These are phyloP conservation scores for Nycticorax nycticorax DNA, from an alignment of 2,113 vertebrate genomes.

Conservation along the genomic window DNA sequence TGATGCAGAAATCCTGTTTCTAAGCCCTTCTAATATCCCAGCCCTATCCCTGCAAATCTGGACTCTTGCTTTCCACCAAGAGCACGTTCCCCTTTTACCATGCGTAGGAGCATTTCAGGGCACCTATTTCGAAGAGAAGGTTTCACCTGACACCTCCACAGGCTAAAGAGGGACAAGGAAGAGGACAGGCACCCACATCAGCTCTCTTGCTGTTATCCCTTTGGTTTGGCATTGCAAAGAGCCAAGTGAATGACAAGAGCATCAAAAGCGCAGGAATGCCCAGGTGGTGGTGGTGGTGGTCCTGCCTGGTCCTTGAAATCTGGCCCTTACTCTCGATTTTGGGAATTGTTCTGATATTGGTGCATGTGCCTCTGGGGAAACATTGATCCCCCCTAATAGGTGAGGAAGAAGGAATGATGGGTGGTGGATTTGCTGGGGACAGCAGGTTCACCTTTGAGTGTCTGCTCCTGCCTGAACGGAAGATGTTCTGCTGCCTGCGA, in stretches of 20 bases:
- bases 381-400: accelerated
- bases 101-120: neutral
- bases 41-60: neutral
- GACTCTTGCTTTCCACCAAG: neutral
- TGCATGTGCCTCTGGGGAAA: neutral
- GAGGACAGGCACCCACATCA: neutral
- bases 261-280: neutral
- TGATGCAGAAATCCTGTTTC: neutral
- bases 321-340: neutral
- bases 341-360: neutral
- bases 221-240: neutral
- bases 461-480: neutral
- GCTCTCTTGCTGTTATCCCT: neutral
- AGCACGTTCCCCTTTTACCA: accelerated
- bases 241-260: neutral
- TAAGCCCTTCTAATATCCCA: neutral
- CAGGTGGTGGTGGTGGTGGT: too few species aligned
- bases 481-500: neutral
- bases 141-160: neutral
- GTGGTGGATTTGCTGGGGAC: neutral
- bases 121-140: neutral
- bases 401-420: neutral
- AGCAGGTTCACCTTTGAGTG: neutral
- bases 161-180: neutral
- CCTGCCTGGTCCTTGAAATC: neutral